A percentile compares a stretch with the other conserved stretches of the same genome.
phyloP scores from a whole-genome alignment of 2,113 vertebrate genomes.

The Muntiacus reevesi region DNA sequence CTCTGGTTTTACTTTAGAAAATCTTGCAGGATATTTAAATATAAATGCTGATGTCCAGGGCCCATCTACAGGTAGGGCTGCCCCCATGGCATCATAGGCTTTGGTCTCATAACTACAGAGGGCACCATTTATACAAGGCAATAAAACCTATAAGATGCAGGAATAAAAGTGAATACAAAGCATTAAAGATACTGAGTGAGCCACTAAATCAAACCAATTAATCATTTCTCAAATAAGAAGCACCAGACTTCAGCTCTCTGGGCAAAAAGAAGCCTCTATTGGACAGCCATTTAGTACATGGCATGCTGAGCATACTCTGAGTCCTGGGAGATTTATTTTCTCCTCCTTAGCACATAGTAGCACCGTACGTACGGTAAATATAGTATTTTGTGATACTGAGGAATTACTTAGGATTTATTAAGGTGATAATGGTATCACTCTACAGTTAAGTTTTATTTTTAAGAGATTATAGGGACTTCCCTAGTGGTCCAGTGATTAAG shows the following conservation, averaged over 20 bases:
- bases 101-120: background rate
- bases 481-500: background rate
- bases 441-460: background rate
- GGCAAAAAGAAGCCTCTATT: background rate
- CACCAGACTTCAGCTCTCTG: background rate
- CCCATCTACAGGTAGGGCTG: background rate
- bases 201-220: background rate
- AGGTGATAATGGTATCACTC: background rate
- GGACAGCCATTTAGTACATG: background rate
- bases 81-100: background rate
- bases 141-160: background rate
- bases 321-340: background rate
- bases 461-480: background rate
- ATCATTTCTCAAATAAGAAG: background rate
- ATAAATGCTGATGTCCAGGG: background rate
- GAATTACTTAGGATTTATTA: background rate
- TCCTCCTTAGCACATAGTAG: background rate
- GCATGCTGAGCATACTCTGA: background rate
- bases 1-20: background rate
- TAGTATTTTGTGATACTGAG: background rate
- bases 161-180: background rate
- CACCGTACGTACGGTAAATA: background rate
- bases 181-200: background rate
- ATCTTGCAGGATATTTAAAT: background rate
- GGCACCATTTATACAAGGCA: background rate